Base-by-base conservation (phyloP, 2,888 invertebrate genomes). In the Napeogenes inachia region DNA sequence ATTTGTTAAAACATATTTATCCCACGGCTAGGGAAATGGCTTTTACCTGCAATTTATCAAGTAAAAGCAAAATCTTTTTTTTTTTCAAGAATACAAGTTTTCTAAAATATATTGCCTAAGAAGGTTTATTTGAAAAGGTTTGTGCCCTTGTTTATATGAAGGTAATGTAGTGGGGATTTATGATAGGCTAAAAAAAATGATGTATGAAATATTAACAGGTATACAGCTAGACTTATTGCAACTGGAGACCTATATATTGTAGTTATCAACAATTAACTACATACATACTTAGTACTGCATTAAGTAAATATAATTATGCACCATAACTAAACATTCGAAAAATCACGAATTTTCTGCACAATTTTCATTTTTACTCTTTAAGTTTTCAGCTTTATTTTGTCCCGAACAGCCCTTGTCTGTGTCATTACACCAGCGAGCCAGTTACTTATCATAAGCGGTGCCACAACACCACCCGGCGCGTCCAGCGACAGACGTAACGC, bases 401-500 rank as follows among this genome's bases (percentile, higher is more conserved):
- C 21, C 21, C 21, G 21, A 50, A 50, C 21, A 30, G 12, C 30
- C 21, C 50, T 59, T 59, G 30, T 32, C 59, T 54, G 50, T 42
- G 56, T 53, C 53, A 33, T 50, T 53, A 61, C 45, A 50, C 47
- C 35, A 45, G 55, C 57, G 38, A 53, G 55, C 33, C 47, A n/a
- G 63, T 60, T 56, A 60, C 57, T 56, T 63, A 63, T 63, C 60
- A 63, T 60, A 60, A 63, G 60, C 46, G 60, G 42, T 13, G 46
- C 63, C 54, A 63, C 60, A 60, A 63, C 63, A 32, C 63, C 60
- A 47, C 57, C 30, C 50, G 30, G 30, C 54, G 35, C 45, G 55
- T 55, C 60, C 60, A 60, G 50, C 3, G 50, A 30, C 50, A 21
- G 30, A 50, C 21, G 50, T 50, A 30, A 10, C 21, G 30, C 10